phyloP scores from a whole-genome alignment of 2,113 vertebrate species.

The Geococcyx californianus region DNA sequence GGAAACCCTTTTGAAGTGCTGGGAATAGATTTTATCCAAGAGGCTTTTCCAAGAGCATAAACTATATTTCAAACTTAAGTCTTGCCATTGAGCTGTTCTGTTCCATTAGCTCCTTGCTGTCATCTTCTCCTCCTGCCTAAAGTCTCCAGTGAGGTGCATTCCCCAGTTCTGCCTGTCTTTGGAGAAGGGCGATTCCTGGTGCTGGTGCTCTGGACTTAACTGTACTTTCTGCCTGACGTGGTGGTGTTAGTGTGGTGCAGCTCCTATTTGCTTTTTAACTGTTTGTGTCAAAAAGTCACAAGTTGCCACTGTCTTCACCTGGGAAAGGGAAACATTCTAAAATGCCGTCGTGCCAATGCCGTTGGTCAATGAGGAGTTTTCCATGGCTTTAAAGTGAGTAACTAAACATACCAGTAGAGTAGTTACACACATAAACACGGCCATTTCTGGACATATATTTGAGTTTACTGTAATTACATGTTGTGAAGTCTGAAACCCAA shows the following conservation, averaged over 20 bases:
- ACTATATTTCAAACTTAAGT: not conserved
- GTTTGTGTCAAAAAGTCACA: too few relatives aligned
- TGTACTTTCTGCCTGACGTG: not conserved
- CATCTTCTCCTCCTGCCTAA: not conserved
- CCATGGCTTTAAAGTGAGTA: not conserved
- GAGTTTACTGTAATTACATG: not conserved
- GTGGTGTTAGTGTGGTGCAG: not conserved
- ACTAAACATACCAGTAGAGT: not conserved
- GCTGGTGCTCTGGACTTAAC: not conserved
- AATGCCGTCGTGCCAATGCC: not conserved
- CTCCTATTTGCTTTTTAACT: not conserved
- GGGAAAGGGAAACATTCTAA: not conserved
- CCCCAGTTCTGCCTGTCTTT: not conserved
- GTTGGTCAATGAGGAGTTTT: not conserved
- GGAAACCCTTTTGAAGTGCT: not conserved
- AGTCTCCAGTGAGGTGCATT: not conserved
- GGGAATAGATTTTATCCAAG: not conserved
- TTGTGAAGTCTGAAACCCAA: not conserved
- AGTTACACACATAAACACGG: not conserved
- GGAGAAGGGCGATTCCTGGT: not conserved
- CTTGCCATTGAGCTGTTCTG: not conserved
- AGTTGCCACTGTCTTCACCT: not conserved
- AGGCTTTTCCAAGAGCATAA: not conserved
- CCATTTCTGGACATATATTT: not conserved
- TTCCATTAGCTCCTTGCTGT: not conserved